Conservation (phyloP, 2,888 invertebrate genomes). For the Ennomos fuscantarius region DNA sequence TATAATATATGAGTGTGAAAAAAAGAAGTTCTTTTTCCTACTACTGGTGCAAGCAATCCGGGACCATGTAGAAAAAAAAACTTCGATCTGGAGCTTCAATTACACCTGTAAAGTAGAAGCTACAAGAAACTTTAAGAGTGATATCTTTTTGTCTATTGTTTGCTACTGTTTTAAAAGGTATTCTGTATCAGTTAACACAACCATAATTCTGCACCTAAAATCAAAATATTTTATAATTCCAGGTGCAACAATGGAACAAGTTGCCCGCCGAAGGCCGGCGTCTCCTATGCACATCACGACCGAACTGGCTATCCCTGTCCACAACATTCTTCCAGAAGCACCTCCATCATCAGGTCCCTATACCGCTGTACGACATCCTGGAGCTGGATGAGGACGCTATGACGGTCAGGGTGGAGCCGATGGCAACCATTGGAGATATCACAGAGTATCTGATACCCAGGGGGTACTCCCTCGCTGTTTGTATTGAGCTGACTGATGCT, state of each 20-base stretch:
- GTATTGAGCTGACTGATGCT: conserved; percentile 88
- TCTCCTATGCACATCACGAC: conserved; percentile 87
- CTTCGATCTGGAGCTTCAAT: too few relatives aligned
- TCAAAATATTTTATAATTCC: conserved; percentile 27
- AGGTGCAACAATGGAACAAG: conserved; percentile 84
- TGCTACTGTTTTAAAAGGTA: too few relatives aligned
- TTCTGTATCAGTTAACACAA: too few relatives aligned
- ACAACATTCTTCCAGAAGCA: conserved; percentile 88
- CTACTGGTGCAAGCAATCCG: too few relatives aligned
- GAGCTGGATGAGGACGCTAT: conserved; percentile 83
- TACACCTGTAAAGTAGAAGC: too few relatives aligned
- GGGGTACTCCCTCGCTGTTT: conserved; percentile 88
- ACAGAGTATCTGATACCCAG: conserved; percentile 86
- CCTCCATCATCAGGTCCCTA: conserved; percentile 80
- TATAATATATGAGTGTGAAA: too few relatives aligned
- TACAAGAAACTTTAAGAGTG: too few relatives aligned
- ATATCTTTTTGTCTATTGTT: too few relatives aligned
- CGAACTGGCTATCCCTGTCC: conserved; percentile 89
- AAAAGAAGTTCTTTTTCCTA: too few relatives aligned
- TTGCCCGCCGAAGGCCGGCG: conserved; percentile 73
- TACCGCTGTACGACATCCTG: conserved; percentile 87
- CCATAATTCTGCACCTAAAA: too few relatives aligned
- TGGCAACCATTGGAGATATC: conserved; percentile 88
- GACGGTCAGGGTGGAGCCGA: conserved; percentile 87
- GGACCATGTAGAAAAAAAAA: too few relatives aligned